Percentiles rank a stretch among this genome's conserved stretches.
These are phyloP conservation scores for Pyrochroa serraticornis DNA, from an alignment of 2,888 invertebrate species.

Conservation along the genomic window DNA sequence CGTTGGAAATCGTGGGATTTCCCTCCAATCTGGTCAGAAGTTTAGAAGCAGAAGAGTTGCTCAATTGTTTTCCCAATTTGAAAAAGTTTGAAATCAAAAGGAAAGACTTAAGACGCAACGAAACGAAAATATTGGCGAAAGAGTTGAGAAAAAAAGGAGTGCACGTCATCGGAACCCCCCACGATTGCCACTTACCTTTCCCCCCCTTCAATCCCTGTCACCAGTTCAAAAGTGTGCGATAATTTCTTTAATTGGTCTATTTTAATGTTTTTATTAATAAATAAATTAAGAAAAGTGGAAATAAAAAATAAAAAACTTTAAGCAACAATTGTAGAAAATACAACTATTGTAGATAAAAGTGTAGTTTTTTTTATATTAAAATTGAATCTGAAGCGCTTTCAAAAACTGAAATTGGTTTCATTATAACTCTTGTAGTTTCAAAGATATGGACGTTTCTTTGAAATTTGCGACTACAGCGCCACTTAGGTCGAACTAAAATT, in stretches of 20 bases:
- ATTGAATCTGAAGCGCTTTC: no score
- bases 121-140: neutral
- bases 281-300: no score
- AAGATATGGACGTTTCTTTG: no score
- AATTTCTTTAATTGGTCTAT: conserved; percentile 61
- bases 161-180: conserved; percentile 11
- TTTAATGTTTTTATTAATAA: conserved; percentile 57
- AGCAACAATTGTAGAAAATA: no score
- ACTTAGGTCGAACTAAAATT: no score
- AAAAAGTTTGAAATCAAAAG: conserved; percentile 10
- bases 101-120: neutral
- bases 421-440: no score
- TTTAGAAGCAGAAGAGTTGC: neutral
- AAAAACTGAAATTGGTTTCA: no score
- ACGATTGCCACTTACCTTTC: conserved; percentile 7
- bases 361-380: no score
- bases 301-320: no score
- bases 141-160: conserved; percentile 1
- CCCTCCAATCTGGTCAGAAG: conserved; percentile 4
- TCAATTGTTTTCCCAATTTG: conserved; percentile 7
- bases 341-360: no score
- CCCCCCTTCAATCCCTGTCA: conserved; percentile 57
- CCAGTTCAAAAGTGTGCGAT: conserved; percentile 61
- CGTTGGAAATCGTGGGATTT: conserved; percentile 11
- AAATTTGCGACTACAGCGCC: no score